Percentiles rank a stretch among this genome's conserved stretches.
phyloP scores from a whole-genome alignment of 2,888 invertebrate species.

The Cheilosia impressa region DNA sequence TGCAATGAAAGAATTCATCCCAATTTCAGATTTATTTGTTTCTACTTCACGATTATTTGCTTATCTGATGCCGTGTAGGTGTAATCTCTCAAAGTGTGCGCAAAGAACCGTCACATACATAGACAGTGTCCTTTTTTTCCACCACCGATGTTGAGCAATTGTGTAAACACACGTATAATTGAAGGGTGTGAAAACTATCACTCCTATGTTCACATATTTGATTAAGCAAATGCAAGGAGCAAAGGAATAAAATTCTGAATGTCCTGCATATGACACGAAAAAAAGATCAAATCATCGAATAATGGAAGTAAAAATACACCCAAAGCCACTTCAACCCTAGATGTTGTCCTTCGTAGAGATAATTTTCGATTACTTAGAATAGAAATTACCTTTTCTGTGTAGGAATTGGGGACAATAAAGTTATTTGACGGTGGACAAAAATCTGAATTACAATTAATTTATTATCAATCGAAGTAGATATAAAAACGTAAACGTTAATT shows the following conservation, averaged over 20 bases:
- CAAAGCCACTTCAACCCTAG: background rate
- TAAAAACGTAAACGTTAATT: too few species aligned
- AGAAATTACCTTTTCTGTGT: too few species aligned
- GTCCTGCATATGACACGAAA: constrained; percentile 24
- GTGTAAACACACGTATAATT: constrained; percentile 19
- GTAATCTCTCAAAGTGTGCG: background rate
- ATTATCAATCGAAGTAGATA: too few species aligned
- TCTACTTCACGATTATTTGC: background rate
- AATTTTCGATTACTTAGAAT: background rate
- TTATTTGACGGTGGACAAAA: too few species aligned
- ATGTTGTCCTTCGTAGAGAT: background rate
- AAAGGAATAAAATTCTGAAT: background rate
- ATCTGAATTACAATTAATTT: too few species aligned
- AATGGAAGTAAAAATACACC: constrained; percentile 17
- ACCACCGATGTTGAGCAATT: background rate
- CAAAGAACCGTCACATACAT: background rate
- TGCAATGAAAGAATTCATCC: background rate
- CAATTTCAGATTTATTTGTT: background rate
- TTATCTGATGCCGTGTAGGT: background rate
- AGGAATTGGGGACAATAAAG: too few species aligned
- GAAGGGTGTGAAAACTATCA: constrained; percentile 33
- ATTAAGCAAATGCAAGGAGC: constrained; percentile 16
- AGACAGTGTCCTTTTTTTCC: background rate
- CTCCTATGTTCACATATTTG: constrained; percentile 13
- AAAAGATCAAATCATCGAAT: constrained; percentile 15